Evolutionary conservation across 2,797 vertebrate species (phyloP).

Genomic region (Lagodon rhomboides): DNA sequence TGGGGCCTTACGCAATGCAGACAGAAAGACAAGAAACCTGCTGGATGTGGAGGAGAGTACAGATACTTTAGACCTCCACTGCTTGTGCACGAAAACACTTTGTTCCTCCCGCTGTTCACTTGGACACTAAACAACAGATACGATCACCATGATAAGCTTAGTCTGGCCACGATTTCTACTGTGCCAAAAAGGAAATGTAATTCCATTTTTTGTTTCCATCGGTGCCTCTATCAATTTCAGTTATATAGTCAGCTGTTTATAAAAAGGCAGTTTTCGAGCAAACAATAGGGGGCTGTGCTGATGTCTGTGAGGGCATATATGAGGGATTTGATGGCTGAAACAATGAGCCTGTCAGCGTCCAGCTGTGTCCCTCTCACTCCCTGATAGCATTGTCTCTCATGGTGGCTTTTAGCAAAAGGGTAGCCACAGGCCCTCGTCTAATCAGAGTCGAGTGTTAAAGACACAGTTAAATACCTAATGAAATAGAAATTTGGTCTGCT

Average conservation of each 20-base stretch:
- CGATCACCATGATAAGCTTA: neutral
- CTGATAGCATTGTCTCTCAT: slow-evolving; percentile 28
- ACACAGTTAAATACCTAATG: neutral
- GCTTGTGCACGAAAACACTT: neutral
- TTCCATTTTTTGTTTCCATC: slow-evolving; percentile 26
- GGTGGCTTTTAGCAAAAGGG: slow-evolving; percentile 26
- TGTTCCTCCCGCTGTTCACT: neutral
- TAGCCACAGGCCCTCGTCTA: neutral
- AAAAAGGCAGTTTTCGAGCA: slow-evolving; percentile 49
- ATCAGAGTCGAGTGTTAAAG: slow-evolving; percentile 8
- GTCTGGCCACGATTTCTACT: neutral
- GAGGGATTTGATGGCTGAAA: slow-evolving; percentile 63
- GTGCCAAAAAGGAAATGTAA: slow-evolving; percentile 6
- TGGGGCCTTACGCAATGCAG: slow-evolving; percentile 63
- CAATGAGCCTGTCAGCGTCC: slow-evolving; percentile 64
- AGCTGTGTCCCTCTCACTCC: slow-evolving; percentile 39
- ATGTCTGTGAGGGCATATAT: slow-evolving; percentile 47
- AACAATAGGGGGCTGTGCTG: slow-evolving; percentile 57
- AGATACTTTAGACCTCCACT: slow-evolving; percentile 39
- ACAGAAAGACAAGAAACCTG: slow-evolving; percentile 38
- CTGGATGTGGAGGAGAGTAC: slow-evolving; percentile 13
- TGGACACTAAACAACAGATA: slow-evolving; percentile 13
- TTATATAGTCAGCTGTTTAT: slow-evolving; percentile 46
- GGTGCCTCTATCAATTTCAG: slow-evolving; percentile 35
- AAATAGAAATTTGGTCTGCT: neutral